These are phyloP conservation scores for Microtus californicus DNA, from an alignment of 2,797 vertebrate species.

Conservation along the genomic window DNA sequence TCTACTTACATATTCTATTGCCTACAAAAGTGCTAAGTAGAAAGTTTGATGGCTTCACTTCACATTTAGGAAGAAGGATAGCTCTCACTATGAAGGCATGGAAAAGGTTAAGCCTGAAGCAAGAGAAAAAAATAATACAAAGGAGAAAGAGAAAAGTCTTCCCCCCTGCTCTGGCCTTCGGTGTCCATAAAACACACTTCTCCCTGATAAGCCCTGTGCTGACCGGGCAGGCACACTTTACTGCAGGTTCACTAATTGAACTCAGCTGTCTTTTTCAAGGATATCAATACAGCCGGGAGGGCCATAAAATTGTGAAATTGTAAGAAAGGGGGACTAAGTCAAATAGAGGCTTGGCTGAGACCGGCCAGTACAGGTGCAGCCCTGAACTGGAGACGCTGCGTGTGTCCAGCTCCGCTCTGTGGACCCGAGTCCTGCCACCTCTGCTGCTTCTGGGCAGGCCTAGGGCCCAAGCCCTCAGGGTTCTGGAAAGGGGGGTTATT, in stretches of 20 bases:
- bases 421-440: neutral
- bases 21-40: neutral
- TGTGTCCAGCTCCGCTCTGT: neutral
- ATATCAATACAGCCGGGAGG: conserved; percentile 73
- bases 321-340: conserved; percentile 70
- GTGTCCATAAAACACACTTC: conserved; percentile 79
- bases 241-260: conserved; percentile 78
- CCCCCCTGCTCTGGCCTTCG: conserved; percentile 62
- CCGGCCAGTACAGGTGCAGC: neutral
- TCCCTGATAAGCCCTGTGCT: conserved; percentile 78
- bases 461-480: neutral
- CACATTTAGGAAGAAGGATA: neutral
- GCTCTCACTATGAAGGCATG: neutral
- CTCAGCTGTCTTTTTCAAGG: conserved; percentile 81
- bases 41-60: conserved; percentile 9
- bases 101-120: conserved; percentile 73
- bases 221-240: conserved; percentile 79
- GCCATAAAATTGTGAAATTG: conserved; percentile 81
- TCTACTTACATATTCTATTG: neutral
- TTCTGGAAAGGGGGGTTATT: conserved; percentile 6
- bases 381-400: conserved; percentile 17
- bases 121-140: conserved; percentile 8
- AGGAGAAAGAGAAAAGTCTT: conserved; percentile 25
- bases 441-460: neutral
- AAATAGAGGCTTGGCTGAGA: conserved; percentile 72